Evolutionary conservation across 2,113 vertebrate species (phyloP), one percentile per base, ranked within the genome.

Genomic region (Alexandromys fortis): DNA sequence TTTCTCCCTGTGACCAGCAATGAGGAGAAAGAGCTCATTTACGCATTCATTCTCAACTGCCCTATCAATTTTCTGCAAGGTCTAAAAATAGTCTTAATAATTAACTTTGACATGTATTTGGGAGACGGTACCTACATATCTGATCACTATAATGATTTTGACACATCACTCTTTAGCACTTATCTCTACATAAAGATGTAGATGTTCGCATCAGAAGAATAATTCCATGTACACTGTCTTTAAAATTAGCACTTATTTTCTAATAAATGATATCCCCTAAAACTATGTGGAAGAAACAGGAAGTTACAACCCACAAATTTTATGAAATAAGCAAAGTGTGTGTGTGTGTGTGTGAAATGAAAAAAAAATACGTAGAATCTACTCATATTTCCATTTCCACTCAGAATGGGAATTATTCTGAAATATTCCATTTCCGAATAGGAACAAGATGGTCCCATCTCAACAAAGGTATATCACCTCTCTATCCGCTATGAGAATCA

Each of bases 291-390:
- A 90, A 78, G 4, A 95, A 94, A 89, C 90, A 76, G 3, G 35
- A 95, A 70, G 63, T 14, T 63, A 42, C 38, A 63, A 63, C 94
- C n/a, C 82, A 89, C n/a, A 45, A 75, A 58, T 55, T 86, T 95
- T 82, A 78, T 90, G 13, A 92, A 96, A 82, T 78, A 89, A 94
- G 92, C 1, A 55, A 95, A 81, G 67, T 67, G 19, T 75, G n/a
- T 47, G 30, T 21, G 55, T 55, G 55, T 55, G 55, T 52, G 52
- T 52, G 82, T 76, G 35, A 92, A 16, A 68, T n/a, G 35, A 55
- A 86, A 96, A 94, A n/a, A 81, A 75, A 77, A 65, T 76, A 47
- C 38, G 93, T 93, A 75, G 28, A 97, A 87, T 88, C 26, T 21
- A 96, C 75, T 76, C 58, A 92, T 75, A 49, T 73, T 91, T 33